Evolutionary conservation across 2,113 vertebrate species (phyloP).

Genomic region (Podilymbus podiceps): DNA sequence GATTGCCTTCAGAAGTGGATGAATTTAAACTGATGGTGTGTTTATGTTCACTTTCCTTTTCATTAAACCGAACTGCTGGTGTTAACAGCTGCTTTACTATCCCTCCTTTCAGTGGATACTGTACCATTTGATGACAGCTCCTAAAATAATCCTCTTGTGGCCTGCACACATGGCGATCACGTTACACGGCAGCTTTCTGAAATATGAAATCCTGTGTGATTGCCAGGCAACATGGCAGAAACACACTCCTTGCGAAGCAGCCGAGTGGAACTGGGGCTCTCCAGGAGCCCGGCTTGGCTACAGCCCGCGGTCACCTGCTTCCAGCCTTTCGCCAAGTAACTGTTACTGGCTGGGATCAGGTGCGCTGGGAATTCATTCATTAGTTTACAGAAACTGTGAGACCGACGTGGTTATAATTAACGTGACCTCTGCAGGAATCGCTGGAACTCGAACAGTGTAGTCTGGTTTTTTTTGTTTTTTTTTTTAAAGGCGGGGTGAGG

Average conservation of each 20-base stretch:
- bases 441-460: neutral
- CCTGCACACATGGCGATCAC: neutral
- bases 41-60: neutral
- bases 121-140: neutral
- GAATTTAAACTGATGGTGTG: neutral
- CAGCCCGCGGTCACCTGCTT: neutral
- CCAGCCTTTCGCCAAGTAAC: neutral
- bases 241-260: neutral
- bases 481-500: neutral
- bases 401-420: neutral
- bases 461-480: neutral
- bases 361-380: neutral
- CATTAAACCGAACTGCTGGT: neutral
- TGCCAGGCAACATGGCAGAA: conserved; percentile 37
- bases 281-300: neutral
- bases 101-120: neutral
- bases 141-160: neutral
- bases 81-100: conserved; percentile 16
- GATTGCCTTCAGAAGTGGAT: fast-evolving
- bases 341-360: neutral
- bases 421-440: neutral
- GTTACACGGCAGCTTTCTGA: conserved; percentile 5
- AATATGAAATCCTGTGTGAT: neutral
- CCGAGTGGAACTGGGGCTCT: neutral
- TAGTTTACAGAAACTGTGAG: neutral